These are phyloP conservation scores for Nestor notabilis DNA, from an alignment of 2,113 vertebrate genomes.

Conservation along the genomic window DNA sequence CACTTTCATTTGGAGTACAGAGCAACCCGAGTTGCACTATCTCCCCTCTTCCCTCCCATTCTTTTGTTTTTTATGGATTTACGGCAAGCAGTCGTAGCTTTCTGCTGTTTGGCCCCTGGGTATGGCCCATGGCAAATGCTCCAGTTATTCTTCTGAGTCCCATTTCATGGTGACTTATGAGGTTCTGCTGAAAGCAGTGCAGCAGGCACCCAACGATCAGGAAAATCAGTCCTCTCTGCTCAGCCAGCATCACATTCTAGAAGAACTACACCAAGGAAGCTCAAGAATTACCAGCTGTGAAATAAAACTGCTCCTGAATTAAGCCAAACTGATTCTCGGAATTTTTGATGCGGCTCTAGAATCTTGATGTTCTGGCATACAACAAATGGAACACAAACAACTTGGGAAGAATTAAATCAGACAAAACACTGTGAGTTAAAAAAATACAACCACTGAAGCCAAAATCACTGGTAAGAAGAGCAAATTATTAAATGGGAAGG, in stretches of 20 bases:
- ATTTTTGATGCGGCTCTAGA: background rate
- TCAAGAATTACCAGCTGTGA: background rate
- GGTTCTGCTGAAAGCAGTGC: background rate
- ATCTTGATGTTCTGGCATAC: background rate
- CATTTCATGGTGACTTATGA: fast-evolving
- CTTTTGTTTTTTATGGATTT: background rate
- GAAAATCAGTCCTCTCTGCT: background rate
- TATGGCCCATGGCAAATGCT: background rate
- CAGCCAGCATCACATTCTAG: fast-evolving
- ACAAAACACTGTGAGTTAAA: background rate
- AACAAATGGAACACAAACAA: background rate
- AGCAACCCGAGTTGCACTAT: fast-evolving
- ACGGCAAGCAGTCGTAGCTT: fast-evolving
- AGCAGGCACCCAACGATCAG: fast-evolving
- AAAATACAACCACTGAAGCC: background rate
- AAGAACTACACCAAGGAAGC: background rate
- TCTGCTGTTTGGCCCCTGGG: background rate
- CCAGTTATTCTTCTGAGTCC: fast-evolving
- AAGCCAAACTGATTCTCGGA: background rate
- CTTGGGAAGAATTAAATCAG: background rate
- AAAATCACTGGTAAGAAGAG: background rate
- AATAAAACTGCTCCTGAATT: background rate
- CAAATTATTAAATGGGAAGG: background rate
- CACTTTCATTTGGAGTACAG: background rate
- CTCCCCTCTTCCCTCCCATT: fast-evolving